phyloP scores from a whole-genome alignment of 2,797 vertebrate genomes.

The Enteromius argenteus region DNA sequence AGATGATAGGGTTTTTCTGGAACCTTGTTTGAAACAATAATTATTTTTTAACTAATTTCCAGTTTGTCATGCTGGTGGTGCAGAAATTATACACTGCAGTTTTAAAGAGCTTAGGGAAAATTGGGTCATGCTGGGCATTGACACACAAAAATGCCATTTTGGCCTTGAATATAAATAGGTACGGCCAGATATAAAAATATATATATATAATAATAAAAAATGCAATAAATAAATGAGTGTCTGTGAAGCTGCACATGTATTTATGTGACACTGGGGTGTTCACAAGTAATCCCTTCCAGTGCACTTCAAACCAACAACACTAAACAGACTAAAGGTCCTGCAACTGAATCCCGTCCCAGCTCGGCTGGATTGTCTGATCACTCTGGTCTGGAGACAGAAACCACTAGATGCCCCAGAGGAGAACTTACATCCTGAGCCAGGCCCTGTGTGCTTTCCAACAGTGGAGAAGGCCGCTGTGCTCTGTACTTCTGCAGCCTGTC shows the following conservation, averaged over 20 bases:
- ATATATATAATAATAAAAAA: not conserved
- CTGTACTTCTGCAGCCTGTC: conserved; percentile 52
- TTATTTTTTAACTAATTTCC: not conserved
- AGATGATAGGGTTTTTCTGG: not conserved
- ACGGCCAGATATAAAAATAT: not conserved
- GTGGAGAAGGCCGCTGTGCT: conserved; percentile 36
- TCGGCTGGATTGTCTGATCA: conserved; percentile 23
- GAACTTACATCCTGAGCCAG: conserved; percentile 51
- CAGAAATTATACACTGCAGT: not conserved
- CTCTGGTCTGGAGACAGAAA: conserved; percentile 33
- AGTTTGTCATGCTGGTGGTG: not conserved
- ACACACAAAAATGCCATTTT: conserved; percentile 8
- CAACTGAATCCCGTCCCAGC: conserved; percentile 24
- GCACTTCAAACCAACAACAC: conserved; percentile 12
- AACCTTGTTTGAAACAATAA: not conserved
- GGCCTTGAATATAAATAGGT: conserved; percentile 2
- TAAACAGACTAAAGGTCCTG: conserved; percentile 31
- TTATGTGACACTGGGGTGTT: conserved; percentile 32
- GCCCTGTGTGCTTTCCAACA: conserved; percentile 38
- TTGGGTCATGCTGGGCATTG: not conserved
- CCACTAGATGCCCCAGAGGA: conserved; percentile 25
- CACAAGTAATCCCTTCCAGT: conserved; percentile 13
- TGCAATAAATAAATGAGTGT: conserved; percentile 23
- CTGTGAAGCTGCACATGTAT: conserved; percentile 36
- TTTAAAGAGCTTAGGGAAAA: conserved; percentile 1